Evolutionary conservation across 1,140 invertebrate genomes (phyloP).

Genomic region (Sinonovacula constricta): DNA sequence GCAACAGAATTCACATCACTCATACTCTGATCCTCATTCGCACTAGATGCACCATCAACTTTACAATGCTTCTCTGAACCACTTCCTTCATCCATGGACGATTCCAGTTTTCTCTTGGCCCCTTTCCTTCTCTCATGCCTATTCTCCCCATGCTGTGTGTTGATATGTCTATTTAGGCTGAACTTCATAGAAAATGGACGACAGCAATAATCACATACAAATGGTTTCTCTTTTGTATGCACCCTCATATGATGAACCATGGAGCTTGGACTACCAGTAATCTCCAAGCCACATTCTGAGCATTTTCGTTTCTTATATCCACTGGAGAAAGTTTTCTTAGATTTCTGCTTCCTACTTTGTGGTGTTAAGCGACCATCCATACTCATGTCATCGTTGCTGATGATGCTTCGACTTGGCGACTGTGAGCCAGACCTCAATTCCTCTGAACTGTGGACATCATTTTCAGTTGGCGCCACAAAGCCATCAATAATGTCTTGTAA

Average conservation of each 20-base stretch:
- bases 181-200: conserved; percentile 68
- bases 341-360: not conserved
- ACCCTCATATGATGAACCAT: conserved; percentile 95
- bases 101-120: conserved; percentile 29
- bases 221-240: conserved; percentile 96
- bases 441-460: conserved; percentile 1
- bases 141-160: conserved; percentile 43
- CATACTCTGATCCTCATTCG: not conserved
- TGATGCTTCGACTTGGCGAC: not conserved
- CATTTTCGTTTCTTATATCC: conserved; percentile 42
- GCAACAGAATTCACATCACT: not conserved
- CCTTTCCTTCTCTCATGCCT: conserved; percentile 36
- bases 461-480: not conserved
- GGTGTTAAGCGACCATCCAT: not conserved
- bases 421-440: not conserved
- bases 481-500: conserved; percentile 42
- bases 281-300: conserved; percentile 37
- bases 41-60: not conserved
- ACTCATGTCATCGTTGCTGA: not conserved
- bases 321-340: not conserved
- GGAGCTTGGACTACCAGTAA: conserved; percentile 37
- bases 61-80: conserved; percentile 11
- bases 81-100: conserved; percentile 1
- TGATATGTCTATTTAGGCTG: conserved; percentile 37
- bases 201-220: conserved; percentile 91